Conservation (phyloP, 2,113 vertebrate genomes). For the Pedionomus torquatus region DNA sequence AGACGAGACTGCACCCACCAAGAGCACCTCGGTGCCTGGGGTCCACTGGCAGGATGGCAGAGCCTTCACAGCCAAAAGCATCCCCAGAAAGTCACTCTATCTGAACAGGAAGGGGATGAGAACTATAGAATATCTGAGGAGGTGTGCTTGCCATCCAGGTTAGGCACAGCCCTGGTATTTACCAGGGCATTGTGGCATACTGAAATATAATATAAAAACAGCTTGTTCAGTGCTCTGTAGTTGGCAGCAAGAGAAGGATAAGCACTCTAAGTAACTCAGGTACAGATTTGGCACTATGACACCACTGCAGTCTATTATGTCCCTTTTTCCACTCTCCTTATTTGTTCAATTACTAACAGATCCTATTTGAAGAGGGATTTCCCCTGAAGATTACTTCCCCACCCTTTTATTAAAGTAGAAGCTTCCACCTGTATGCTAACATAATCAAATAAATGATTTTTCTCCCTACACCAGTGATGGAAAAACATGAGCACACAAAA, state of each 20-base stretch:
- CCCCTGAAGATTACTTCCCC: not conserved
- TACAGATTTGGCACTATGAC: not conserved
- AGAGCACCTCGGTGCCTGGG: rapidly evolving
- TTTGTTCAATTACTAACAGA: not conserved
- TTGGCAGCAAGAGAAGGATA: not conserved
- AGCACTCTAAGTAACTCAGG: not conserved
- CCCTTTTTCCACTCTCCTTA: not conserved
- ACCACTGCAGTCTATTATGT: not conserved
- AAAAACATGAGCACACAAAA: not conserved
- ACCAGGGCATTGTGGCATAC: no score
- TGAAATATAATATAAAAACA: not conserved
- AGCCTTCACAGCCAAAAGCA: not conserved
- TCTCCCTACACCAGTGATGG: not conserved
- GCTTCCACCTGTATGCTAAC: not conserved
- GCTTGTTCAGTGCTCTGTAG: not conserved
- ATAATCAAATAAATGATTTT: not conserved
- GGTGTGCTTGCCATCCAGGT: not conserved
- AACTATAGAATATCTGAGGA: not conserved
- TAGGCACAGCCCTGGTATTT: not conserved
- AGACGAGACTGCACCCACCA: not conserved
- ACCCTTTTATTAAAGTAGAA: not conserved
- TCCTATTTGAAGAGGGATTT: not conserved
- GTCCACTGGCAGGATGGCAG: not conserved
- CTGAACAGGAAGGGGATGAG: not conserved
- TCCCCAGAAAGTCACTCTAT: not conserved